Base-by-base conservation (phyloP, 2,888 invertebrate species). In the Drosophila meridionalis region DNA sequence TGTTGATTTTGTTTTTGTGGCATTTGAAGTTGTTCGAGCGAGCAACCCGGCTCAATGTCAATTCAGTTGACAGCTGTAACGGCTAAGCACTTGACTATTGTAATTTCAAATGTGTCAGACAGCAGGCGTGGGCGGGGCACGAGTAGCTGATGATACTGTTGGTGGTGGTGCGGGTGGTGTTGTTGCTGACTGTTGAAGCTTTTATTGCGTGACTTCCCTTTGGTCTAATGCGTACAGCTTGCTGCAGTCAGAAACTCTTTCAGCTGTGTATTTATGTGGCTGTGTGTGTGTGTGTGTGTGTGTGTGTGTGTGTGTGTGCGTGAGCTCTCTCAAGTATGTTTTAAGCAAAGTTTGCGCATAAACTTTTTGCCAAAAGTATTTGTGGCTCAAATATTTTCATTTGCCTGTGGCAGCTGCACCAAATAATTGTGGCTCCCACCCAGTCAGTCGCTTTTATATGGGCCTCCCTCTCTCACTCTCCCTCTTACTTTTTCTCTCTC, bases 361-460 rank as follows among this genome's bases (percentile, higher is more conserved):
- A 90, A 86, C 76, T 86, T 86, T 88, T 79, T 72, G 76, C 72
- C 81, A 86, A 86, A 89, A 89, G 88, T 85, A 87, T 85, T 83
- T 82, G 69, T 66, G 62, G 71, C 64, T 83, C 73, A 87, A 87
- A 87, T 86, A 88, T 90, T 88, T 90, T 87, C 81, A 86, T 88
- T 86, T 81, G 76, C 68, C 78, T 82, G 72, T 67, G 83, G 71
- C 89, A 82, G 75, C 82, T 82, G 76, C 82, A 85, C 63, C 82
- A 87, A 87, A 85, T 84, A 86, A 87, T 84, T 89, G 88, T 66
- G 78, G 71, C 28, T 40, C 34, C 30, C 8, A 5, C 11, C n/a
- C 55, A 5, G 26, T 9, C 55, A 5, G 26, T 9, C 11, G 40
- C 40, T 14, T 40, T 14, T 40, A 2, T 5, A 40, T 32, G 11